phyloP scores from a whole-genome alignment of 1,140 invertebrate species.

The Mercenaria mercenaria region DNA sequence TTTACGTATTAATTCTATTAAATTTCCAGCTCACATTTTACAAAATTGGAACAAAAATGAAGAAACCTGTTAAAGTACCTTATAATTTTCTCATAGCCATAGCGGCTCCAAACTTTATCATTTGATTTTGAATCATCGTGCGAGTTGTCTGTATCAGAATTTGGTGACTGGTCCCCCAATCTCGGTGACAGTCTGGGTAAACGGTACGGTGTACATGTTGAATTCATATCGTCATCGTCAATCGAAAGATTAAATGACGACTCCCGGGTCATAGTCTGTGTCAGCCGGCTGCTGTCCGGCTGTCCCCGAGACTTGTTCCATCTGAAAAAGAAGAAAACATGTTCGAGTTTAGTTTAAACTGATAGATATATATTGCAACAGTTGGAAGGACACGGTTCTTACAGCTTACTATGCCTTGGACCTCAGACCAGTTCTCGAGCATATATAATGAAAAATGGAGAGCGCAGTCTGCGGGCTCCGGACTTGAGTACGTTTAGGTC shows the following conservation, averaged over 20 bases:
- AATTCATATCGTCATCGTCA: conserved; percentile 43
- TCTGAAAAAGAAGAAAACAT: conserved; percentile 56
- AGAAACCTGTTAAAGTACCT: no score
- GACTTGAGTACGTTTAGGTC: no score
- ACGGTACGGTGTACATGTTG: conserved; percentile 41
- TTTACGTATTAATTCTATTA: no score
- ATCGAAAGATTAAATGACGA: conserved; percentile 29
- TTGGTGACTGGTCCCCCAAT: neutral
- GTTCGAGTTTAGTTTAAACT: no score
- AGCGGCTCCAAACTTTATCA: conserved; percentile 63
- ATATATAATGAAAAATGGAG: no score
- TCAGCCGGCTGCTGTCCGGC: neutral
- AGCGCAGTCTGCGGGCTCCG: no score
- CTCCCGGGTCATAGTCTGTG: neutral
- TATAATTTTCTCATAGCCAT: conserved; percentile 66
- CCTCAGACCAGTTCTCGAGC: no score
- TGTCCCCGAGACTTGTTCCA: conserved; percentile 61
- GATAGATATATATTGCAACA: no score
- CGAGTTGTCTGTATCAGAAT: neutral
- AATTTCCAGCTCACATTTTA: no score
- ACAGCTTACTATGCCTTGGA: no score
- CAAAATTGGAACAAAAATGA: no score
- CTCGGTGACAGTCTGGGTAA: conserved; percentile 56
- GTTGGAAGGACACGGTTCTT: no score
- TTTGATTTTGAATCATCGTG: conserved; percentile 32